These are phyloP conservation scores for Xylophagus ater DNA, from an alignment of 2,888 invertebrate genomes.

Conservation along the genomic window DNA sequence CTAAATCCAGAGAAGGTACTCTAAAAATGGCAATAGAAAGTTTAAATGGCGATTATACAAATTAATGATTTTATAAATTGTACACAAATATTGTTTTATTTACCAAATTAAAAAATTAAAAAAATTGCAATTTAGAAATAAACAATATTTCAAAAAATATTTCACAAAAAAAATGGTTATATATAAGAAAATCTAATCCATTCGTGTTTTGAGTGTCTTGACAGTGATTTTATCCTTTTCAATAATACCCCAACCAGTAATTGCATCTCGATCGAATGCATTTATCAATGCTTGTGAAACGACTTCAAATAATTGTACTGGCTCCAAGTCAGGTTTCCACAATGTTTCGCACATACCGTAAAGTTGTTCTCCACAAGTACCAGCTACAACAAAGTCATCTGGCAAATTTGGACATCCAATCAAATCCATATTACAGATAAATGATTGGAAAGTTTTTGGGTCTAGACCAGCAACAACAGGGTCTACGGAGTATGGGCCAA, in stretches of 20 bases:
- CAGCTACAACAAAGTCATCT: constrained; percentile 85
- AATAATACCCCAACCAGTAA: constrained; percentile 91
- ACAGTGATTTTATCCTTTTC: constrained; percentile 84
- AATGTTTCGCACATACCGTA: constrained; percentile 90
- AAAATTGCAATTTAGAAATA: no score
- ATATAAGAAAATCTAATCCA: no score
- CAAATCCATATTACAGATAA: constrained; percentile 80
- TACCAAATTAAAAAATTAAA: no score
- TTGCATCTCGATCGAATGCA: constrained; percentile 85
- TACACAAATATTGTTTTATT: no score
- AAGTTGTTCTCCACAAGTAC: constrained; percentile 71
- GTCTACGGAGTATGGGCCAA: constrained; percentile 91
- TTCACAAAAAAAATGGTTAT: no score
- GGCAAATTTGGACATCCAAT: constrained; percentile 75
- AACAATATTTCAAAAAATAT: no score
- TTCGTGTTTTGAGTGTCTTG: constrained; percentile 71
- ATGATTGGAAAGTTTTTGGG: constrained; percentile 66
- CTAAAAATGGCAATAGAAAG: constrained; percentile 66
- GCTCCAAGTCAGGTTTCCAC: constrained; percentile 72
- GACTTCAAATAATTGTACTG: constrained; percentile 85
- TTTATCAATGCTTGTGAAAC: constrained; percentile 84
- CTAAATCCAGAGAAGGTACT: constrained; percentile 62
- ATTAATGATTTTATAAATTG: no score
- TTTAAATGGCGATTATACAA: constrained; percentile 30
- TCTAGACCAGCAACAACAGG: constrained; percentile 86